Evolutionary conservation across 2,113 vertebrate species (phyloP).

Genomic region (Oriolus oriolus): DNA sequence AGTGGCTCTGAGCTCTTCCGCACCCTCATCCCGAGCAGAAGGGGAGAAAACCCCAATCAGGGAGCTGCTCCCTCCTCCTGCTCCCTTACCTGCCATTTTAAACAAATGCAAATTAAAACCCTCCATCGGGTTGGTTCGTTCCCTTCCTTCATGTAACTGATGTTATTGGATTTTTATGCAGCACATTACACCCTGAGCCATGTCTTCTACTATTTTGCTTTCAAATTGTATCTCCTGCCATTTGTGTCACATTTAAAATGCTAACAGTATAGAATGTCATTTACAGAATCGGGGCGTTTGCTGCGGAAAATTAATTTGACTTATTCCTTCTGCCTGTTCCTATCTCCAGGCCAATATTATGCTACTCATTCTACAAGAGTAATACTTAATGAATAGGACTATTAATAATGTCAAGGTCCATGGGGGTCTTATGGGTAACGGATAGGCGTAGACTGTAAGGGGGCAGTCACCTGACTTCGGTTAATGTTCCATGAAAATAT

Average conservation of each 20-base stretch:
- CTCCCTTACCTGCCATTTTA: slow-evolving; percentile 69
- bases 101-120: slow-evolving; percentile 73
- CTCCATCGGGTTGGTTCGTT: slow-evolving; percentile 51
- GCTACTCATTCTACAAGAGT: slow-evolving; percentile 94
- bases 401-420: slow-evolving; percentile 91
- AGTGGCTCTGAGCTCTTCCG: neutral
- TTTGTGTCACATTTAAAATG: slow-evolving; percentile 97
- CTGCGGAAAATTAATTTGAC: slow-evolving; percentile 92
- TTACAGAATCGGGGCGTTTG: slow-evolving; percentile 90
- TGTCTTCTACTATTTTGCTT: slow-evolving; percentile 87
- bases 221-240: slow-evolving; percentile 90
- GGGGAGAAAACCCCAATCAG: neutral
- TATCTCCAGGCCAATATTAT: slow-evolving; percentile 96
- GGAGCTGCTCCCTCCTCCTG: neutral
- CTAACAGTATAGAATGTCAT: slow-evolving; percentile 93
- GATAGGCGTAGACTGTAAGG: slow-evolving; percentile 82
- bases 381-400: slow-evolving; percentile 98
- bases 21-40: neutral
- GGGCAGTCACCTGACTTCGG: slow-evolving; percentile 85
- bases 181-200: slow-evolving; percentile 77
- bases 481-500: slow-evolving; percentile 99
- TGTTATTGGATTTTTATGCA: slow-evolving; percentile 78
- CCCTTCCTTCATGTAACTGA: slow-evolving; percentile 65
- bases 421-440: slow-evolving; percentile 86
- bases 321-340: slow-evolving; percentile 89